A percentile compares a stretch with the other conserved stretches of the same genome.
These are phyloP conservation scores for Pachycephala philippinensis DNA, from an alignment of 2,113 vertebrate genomes.

Conservation along the genomic window DNA sequence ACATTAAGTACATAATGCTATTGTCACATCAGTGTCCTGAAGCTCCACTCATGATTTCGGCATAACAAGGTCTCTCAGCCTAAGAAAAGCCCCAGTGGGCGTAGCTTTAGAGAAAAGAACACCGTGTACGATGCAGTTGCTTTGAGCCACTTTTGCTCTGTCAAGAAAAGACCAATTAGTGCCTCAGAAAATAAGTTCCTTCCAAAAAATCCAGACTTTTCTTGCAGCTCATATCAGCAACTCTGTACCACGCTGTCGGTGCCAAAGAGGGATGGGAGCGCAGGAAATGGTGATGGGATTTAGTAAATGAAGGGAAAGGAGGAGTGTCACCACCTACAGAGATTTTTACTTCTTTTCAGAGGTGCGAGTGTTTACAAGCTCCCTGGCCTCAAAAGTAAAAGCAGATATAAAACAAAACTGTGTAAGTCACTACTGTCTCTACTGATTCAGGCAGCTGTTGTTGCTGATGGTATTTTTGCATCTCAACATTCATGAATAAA, in stretches of 20 bases:
- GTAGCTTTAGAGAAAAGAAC: background rate
- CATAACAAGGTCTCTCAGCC: background rate
- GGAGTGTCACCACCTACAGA: background rate
- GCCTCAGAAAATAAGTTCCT: background rate
- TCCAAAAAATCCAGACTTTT: background rate
- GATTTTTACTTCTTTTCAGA: constrained; percentile 10
- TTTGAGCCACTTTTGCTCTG: background rate
- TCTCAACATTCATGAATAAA: constrained; percentile 64
- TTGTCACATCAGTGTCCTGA: background rate
- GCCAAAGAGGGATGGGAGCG: background rate
- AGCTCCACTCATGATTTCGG: background rate
- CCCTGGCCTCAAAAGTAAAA: constrained; percentile 23
- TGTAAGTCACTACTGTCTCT: constrained; percentile 11
- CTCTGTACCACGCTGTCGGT: background rate
- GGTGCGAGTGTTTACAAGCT: background rate
- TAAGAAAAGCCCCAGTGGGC: background rate
- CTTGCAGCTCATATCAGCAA: background rate
- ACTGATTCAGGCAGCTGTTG: constrained; percentile 43
- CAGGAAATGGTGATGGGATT: background rate
- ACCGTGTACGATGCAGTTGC: background rate
- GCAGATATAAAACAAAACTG: constrained; percentile 24
- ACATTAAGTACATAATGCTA: background rate
- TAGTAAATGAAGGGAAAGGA: background rate
- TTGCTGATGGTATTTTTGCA: constrained; percentile 21
- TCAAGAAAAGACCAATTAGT: background rate